Evolutionary conservation across 2,113 vertebrate genomes (phyloP).

Genomic region (Microcebus tavaratra): DNA sequence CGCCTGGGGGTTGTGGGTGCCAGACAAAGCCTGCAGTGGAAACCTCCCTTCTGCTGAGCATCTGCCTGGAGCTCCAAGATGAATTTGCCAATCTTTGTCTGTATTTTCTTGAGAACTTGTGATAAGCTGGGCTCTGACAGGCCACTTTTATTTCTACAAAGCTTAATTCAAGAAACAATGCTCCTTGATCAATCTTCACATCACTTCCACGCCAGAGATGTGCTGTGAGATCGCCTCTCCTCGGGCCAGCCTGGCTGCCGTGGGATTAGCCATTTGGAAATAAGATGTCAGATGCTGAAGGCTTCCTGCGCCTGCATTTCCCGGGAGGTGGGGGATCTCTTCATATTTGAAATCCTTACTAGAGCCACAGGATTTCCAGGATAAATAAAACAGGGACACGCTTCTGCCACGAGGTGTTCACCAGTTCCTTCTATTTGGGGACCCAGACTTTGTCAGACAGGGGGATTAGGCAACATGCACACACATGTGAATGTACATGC

Average conservation of each 20-base stretch:
- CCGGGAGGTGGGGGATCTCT: not conserved
- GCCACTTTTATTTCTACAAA: conserved; percentile 56
- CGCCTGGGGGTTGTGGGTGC: no score
- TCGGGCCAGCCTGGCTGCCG: not conserved
- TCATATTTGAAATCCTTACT: not conserved
- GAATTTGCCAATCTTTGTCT: not conserved
- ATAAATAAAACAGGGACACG: not conserved
- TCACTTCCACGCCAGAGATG: conserved; percentile 45
- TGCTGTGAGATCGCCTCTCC: not conserved
- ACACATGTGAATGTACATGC: no score
- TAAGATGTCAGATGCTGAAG: not conserved
- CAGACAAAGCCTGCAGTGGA: no score
- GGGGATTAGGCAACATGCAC: not conserved
- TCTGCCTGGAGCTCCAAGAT: not conserved
- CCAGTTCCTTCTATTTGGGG: not conserved
- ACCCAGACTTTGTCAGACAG: not conserved
- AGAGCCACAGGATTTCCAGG: not conserved
- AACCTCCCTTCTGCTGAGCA: not conserved
- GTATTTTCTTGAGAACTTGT: conserved; percentile 40
- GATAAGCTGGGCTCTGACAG: conserved; percentile 47
- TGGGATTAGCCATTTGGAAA: not conserved
- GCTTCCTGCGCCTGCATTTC: not conserved
- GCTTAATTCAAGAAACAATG: conserved; percentile 56
- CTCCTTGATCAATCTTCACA: conserved; percentile 50
- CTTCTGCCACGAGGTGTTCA: not conserved